Conservation (phyloP, 2,113 vertebrate species). For the Phyllostomus hastatus region DNA sequence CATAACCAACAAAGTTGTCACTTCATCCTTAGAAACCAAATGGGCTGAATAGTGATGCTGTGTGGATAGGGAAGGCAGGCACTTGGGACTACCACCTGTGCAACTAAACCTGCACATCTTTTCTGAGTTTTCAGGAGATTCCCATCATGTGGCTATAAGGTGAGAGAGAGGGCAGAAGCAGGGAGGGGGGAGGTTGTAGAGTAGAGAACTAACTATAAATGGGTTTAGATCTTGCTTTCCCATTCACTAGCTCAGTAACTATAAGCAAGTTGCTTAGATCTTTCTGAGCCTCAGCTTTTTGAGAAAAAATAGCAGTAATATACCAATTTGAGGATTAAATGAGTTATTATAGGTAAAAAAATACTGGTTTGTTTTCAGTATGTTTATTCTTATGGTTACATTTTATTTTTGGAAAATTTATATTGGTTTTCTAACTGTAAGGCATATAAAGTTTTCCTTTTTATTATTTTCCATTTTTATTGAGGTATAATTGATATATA, state of each 20-base stretch:
- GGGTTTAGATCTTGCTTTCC: not conserved
- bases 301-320: not conserved
- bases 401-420: not conserved
- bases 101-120: not conserved
- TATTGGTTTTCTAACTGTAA: not conserved
- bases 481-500: not conserved
- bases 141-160: not conserved
- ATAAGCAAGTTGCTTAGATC: not conserved
- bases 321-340: not conserved
- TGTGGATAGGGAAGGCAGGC: too few relatives aligned
- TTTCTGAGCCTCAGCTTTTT: not conserved
- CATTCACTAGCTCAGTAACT: not conserved
- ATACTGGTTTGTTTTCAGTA: not conserved
- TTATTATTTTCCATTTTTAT: not conserved
- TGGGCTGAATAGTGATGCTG: not conserved
- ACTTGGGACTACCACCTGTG: not conserved
- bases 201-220: too few relatives aligned
- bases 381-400: not conserved
- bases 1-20: not conserved
- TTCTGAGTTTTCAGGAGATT: not conserved
- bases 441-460: not conserved
- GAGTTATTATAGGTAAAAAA: not conserved
- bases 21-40: not conserved
- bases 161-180: too few relatives aligned
- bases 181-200: rapidly evolving